A percentile compares a stretch with the other conserved stretches of the same genome.
Evolutionary conservation across 2,797 vertebrate species (phyloP).

Genomic region (Eulemur rubriventer): DNA sequence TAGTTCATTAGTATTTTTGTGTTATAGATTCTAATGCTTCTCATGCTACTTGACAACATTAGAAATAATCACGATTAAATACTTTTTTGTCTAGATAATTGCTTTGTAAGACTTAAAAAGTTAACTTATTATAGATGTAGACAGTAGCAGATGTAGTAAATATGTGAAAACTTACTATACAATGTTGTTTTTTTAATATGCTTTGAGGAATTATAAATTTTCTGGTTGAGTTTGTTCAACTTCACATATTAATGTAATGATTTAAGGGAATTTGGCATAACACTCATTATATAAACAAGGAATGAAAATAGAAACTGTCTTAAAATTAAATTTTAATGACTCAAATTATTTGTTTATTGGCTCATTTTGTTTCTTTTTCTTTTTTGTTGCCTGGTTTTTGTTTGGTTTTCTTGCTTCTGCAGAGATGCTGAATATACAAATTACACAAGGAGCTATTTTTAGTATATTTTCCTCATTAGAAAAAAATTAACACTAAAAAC

Average conservation of each 20-base stretch:
- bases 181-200: not conserved
- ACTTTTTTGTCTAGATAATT: conserved; percentile 68
- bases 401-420: not conserved
- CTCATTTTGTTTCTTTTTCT: conserved; percentile 9
- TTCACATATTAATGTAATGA: conserved; percentile 21
- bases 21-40: conserved; percentile 63
- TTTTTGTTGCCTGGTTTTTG: not conserved
- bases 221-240: conserved; percentile 37
- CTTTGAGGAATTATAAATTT: conserved; percentile 38
- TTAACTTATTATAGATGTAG: conserved; percentile 57
- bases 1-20: conserved; percentile 44
- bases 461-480: not conserved
- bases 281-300: not conserved
- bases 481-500: not conserved
- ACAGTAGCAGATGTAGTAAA: conserved; percentile 25
- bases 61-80: conserved; percentile 51
- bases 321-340: conserved; percentile 17
- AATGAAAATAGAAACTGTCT: conserved; percentile 16
- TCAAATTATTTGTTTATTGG: conserved; percentile 13
- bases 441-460: not conserved
- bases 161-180: not conserved
- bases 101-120: conserved; percentile 66
- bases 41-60: conserved; percentile 55
- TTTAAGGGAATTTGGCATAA: conserved; percentile 3
- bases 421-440: not conserved